Evolutionary conservation across 2,888 invertebrate genomes (phyloP).

Genomic region (Coenonympha glycerion): DNA sequence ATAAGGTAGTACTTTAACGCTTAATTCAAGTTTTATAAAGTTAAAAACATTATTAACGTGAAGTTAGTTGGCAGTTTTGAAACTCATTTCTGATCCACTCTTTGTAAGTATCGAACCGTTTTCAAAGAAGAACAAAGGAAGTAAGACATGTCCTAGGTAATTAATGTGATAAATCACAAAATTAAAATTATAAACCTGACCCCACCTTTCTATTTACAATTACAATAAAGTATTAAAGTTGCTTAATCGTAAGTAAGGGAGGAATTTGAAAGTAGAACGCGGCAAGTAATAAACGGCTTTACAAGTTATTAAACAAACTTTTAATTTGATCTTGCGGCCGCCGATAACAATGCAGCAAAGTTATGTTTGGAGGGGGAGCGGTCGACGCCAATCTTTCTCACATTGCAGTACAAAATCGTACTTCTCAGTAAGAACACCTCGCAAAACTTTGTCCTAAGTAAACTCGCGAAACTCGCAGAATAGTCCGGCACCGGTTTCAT

Average conservation of each 20-base stretch:
- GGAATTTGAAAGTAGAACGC: conserved; percentile 40
- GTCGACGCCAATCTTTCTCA: conserved; percentile 61
- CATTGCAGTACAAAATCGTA: conserved; percentile 68
- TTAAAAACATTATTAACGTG: too few relatives aligned
- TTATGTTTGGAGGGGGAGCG: conserved; percentile 53
- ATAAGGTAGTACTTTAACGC: too few relatives aligned
- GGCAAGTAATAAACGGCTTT: conserved; percentile 40
- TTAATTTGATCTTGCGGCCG: conserved; percentile 58
- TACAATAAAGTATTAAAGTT: not conserved
- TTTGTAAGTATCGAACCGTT: too few relatives aligned
- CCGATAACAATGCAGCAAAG: conserved; percentile 67
- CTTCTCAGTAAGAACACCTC: conserved; percentile 72
- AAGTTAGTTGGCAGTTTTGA: too few relatives aligned
- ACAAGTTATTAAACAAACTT: conserved; percentile 63
- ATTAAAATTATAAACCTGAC: too few relatives aligned
- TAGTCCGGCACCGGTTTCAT: conserved; percentile 45
- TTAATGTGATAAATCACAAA: too few relatives aligned
- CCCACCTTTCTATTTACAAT: too few relatives aligned
- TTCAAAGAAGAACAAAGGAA: too few relatives aligned
- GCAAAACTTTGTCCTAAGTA: conserved; percentile 72
- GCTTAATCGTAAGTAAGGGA: conserved; percentile 27
- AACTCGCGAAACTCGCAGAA: conserved; percentile 56
- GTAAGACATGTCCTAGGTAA: too few relatives aligned
- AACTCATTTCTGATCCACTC: too few relatives aligned
- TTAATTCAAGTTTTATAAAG: too few relatives aligned